Evolutionary conservation across 2,113 vertebrate genomes (phyloP).

Genomic region (Sminthopsis crassicaudata): DNA sequence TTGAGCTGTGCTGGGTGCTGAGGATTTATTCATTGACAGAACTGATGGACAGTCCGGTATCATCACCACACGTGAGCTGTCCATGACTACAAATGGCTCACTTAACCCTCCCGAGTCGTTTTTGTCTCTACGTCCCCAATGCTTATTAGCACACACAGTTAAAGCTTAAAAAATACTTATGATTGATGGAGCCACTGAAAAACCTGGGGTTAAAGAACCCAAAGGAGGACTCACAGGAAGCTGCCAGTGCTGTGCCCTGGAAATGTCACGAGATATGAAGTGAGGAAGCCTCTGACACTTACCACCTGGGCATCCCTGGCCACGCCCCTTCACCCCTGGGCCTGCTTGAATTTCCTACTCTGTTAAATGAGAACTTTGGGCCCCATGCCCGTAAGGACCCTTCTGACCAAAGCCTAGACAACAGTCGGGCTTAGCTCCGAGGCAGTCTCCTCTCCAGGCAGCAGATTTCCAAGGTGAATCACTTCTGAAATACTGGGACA

Average conservation of each 20-base stretch:
- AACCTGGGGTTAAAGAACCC: background rate
- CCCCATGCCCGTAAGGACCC: background rate
- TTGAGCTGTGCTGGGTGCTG: background rate
- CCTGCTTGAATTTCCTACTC: background rate
- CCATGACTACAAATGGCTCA: background rate
- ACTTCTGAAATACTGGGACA: background rate
- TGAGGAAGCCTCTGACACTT: background rate
- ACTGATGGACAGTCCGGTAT: background rate
- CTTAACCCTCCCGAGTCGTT: background rate
- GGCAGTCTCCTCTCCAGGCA: fast-evolving
- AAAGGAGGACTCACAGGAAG: background rate
- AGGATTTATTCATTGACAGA: background rate
- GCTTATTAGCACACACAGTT: background rate
- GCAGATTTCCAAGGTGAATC: background rate
- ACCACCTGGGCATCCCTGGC: background rate
- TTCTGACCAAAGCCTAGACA: background rate
- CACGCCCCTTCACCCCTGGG: background rate
- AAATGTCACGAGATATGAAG: background rate
- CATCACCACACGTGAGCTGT: background rate
- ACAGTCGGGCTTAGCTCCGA: fast-evolving
- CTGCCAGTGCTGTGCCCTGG: background rate
- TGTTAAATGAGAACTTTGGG: background rate
- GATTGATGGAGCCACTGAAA: background rate
- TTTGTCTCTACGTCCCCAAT: background rate
- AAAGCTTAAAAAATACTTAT: background rate